Conservation (phyloP, 2,113 vertebrate genomes). For the Tupaia chinensis region DNA sequence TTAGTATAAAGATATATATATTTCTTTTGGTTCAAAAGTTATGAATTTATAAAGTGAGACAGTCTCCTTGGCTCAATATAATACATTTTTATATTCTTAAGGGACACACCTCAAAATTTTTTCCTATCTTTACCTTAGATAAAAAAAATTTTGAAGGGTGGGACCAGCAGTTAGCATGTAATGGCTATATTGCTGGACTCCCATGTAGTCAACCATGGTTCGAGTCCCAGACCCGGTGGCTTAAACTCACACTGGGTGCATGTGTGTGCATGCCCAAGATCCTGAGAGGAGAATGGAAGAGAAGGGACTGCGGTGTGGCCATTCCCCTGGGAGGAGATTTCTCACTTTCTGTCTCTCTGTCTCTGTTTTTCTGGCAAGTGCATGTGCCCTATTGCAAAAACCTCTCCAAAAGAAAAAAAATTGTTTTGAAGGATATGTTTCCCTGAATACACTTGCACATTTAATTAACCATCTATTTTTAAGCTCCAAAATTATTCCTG, state of each 20-base stretch:
- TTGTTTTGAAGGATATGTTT: not conserved
- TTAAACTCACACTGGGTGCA: no score
- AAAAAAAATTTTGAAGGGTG: not conserved
- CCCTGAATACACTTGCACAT: not conserved
- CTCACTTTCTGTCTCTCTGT: no score
- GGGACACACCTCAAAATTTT: not conserved
- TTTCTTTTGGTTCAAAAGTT: slow-evolving; percentile 21
- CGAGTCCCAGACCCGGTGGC: no score
- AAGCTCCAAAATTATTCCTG: slow-evolving; percentile 31
- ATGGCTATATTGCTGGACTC: no score
- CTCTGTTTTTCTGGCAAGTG: no score
- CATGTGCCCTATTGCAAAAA: no score
- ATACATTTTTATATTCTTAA: slow-evolving; percentile 16
- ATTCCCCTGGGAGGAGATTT: no score
- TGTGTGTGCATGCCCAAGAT: no score
- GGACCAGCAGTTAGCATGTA: no score
- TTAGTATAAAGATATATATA: not conserved
- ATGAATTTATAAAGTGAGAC: slow-evolving; percentile 8
- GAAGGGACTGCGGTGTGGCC: no score
- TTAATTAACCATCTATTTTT: not conserved
- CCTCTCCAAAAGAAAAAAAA: not conserved
- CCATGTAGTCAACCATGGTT: no score
- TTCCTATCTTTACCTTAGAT: not conserved
- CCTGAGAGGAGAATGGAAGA: no score
- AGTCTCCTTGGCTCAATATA: not conserved